Evolutionary conservation across 1,140 invertebrate species (phyloP).

Genomic region (Alviniconcha marisindica): DNA sequence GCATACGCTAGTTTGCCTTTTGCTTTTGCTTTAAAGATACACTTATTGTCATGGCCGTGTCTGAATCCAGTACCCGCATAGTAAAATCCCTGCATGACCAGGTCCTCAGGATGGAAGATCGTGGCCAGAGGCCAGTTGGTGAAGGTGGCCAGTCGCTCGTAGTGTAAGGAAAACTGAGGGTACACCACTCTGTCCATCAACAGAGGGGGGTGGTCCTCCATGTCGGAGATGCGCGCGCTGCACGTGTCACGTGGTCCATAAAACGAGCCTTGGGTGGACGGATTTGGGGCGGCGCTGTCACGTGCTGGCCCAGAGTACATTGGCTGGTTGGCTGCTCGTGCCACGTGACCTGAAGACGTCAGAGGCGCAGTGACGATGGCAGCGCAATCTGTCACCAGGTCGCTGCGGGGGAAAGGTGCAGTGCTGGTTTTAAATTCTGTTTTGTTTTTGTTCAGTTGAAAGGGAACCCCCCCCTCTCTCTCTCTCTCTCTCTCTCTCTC

Average conservation of each 20-base stretch:
- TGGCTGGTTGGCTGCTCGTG: neutral
- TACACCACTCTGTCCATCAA: slow-evolving; percentile 10
- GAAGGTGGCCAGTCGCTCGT: slow-evolving; percentile 13
- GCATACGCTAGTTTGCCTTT: no score
- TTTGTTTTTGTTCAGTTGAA: no score
- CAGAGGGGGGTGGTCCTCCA: slow-evolving; percentile 19
- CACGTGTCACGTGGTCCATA: no score
- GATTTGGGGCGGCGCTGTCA: neutral
- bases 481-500: no score
- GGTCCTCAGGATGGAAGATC: slow-evolving; percentile 1
- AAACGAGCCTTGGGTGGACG: neutral
- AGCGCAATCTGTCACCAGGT: slow-evolving; percentile 31
- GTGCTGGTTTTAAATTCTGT: no score
- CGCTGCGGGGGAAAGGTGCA: no score
- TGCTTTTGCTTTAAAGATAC: no score
- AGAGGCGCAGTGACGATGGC: neutral
- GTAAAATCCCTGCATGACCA: slow-evolving; percentile 27
- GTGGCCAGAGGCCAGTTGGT: neutral
- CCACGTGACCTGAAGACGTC: neutral
- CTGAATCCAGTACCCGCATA: slow-evolving; percentile 32
- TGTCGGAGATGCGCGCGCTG: neutral
- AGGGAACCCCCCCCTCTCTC: no score
- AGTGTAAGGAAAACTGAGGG: slow-evolving; percentile 8
- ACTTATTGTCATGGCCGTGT: no score
- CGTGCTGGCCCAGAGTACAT: neutral